These are phyloP conservation scores for Parnassius glacialis DNA, from an alignment of 2,888 invertebrate genomes.

Conservation along the genomic window DNA sequence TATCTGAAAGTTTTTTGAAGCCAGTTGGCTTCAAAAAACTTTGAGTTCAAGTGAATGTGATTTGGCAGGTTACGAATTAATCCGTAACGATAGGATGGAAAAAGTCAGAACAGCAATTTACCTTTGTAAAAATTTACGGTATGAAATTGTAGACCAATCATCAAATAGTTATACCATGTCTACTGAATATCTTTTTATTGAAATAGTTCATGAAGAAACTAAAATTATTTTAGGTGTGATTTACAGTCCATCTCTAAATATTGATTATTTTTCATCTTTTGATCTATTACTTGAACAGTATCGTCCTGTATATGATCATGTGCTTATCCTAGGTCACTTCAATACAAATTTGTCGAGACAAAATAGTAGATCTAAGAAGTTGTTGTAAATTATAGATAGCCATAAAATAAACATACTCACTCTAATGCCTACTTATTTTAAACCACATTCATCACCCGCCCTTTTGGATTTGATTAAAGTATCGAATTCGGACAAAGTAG, in stretches of 20 bases:
- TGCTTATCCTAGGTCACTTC: conserved; percentile 26
- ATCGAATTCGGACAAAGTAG: conserved; percentile 18
- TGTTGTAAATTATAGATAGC: conserved; percentile 11
- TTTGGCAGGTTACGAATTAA: conserved; percentile 25
- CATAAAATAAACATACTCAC: conserved; percentile 16
- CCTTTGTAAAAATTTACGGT: conserved; percentile 21
- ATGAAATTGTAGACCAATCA: conserved; percentile 10
- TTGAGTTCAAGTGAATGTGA: conserved; percentile 13
- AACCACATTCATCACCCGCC: neutral
- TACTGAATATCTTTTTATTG: conserved; percentile 27
- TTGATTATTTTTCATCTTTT: conserved; percentile 27
- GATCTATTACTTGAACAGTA: conserved; percentile 13
- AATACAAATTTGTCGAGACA: conserved; percentile 27
- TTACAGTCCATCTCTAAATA: conserved; percentile 23
- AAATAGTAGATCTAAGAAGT: conserved; percentile 9
- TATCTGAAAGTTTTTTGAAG: conserved; percentile 23
- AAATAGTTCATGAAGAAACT: conserved; percentile 11
- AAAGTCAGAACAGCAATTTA: conserved; percentile 28
- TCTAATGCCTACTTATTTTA: conserved; percentile 22
- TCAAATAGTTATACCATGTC: neutral
- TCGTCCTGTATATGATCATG: conserved; percentile 19
- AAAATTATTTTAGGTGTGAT: conserved; percentile 26
- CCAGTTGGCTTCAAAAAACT: no score
- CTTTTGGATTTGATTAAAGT: conserved; percentile 28
- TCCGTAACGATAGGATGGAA: conserved; percentile 25